Evolutionary conservation across 1,140 invertebrate species (phyloP), one percentile per base, ranked within the genome.

Genomic region (Yoshiicerus persimilis): DNA sequence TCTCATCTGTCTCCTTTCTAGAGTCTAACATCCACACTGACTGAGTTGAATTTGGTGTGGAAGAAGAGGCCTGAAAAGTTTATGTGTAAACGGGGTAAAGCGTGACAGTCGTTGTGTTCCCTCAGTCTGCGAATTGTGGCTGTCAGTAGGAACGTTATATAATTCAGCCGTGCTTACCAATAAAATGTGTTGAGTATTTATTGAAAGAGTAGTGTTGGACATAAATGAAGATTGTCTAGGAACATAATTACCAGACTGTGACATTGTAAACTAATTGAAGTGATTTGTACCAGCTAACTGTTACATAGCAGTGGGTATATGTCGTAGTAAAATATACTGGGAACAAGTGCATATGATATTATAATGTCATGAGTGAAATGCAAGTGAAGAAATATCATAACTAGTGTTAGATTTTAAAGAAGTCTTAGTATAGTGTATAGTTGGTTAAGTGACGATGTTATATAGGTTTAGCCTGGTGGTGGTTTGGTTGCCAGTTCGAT

Each of bases 401-500:
- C 41, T 30, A 13, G 23, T 9, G n/a, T 56, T 56, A n/a, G 47
- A n/a, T 56, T 56, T 56, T 56, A n/a, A 56, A 56, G 47, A n/a
- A n/a, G n/a, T n/a, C n/a, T n/a, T n/a, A n/a, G n/a, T n/a, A 47
- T 8, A 47, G 16, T 47, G 47, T 56, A 5, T 80, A 36, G 13
- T 30, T 5, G 34, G 1, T 20, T 38, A 34, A 30, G 66, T 80
- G 75, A 25, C 25, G 62, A n/a, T 80, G 34, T 9, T 80, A 80
- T 80, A 56, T 56, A 6, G n/a, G 16, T 56, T 16, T 56, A 56
- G 47, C n/a, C n/a, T 56, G 16, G 47, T 80, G 34, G 75, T 34
- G 30, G 30, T 23, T 80, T 30, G 27, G 25, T 70, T 30, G 64
- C 27, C 70, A 56, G 80, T 89, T 89, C 88, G 88, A 89, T 89